phyloP scores from a whole-genome alignment of 2,888 invertebrate genomes.

The Crocallis elinguaria region DNA sequence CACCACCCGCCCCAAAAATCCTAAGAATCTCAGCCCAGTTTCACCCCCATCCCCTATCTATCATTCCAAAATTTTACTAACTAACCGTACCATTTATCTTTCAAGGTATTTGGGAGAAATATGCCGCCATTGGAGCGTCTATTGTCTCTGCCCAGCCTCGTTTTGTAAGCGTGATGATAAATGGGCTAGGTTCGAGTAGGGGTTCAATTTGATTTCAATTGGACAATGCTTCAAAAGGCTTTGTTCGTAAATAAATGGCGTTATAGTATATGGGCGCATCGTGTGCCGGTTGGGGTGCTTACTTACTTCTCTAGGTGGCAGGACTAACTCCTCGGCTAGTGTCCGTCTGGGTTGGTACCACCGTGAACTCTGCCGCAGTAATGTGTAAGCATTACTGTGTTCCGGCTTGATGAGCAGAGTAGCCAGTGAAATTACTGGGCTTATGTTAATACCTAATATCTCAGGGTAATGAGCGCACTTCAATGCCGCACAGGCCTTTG shows the following conservation, averaged over 20 bases:
- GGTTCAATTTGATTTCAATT: slow-evolving; percentile 2
- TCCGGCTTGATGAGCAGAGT: too few relatives aligned
- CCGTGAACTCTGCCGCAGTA: too few relatives aligned
- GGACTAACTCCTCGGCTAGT: too few relatives aligned
- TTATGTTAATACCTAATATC: too few relatives aligned
- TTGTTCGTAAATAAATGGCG: neutral
- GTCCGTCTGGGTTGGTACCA: too few relatives aligned
- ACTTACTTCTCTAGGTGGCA: too few relatives aligned
- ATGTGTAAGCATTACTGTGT: too few relatives aligned
- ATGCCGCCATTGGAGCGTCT: neutral
- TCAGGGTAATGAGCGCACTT: too few relatives aligned
- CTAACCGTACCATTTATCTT: neutral
- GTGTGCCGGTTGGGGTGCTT: too few relatives aligned
- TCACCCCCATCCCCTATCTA: neutral
- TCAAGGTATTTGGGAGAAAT: slow-evolving; percentile 8
- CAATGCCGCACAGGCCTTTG: too few relatives aligned
- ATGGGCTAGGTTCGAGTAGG: neutral
- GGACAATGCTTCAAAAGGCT: neutral
- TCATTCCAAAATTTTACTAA: neutral
- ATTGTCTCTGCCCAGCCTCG: slow-evolving; percentile 5
- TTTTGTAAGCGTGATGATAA: slow-evolving; percentile 1
- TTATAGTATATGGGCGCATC: too few relatives aligned
- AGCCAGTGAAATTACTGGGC: too few relatives aligned
- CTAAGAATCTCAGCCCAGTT: neutral
- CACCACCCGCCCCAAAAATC: neutral